Evolutionary conservation across 2,113 vertebrate species (phyloP).

Genomic region (Rhombomys opimus): DNA sequence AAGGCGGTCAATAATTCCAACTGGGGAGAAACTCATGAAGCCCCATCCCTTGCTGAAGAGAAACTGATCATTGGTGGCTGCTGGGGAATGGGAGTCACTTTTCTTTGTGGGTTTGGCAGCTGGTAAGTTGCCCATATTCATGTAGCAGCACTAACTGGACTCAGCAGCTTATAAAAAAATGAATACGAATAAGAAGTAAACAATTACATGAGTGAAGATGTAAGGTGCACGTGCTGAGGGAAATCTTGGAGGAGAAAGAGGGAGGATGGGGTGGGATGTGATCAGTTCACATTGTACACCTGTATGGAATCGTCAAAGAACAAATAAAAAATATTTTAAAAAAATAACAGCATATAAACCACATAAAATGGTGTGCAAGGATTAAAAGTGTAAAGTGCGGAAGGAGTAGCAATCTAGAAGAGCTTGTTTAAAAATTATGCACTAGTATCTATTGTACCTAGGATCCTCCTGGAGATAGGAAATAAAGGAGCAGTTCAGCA

Average conservation of each 20-base stretch:
- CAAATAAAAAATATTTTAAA: neutral
- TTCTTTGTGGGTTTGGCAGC: neutral
- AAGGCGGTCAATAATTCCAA: neutral
- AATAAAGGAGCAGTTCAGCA: neutral
- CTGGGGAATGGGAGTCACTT: neutral
- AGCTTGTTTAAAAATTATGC: neutral
- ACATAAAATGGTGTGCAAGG: neutral
- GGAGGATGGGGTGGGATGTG: neutral
- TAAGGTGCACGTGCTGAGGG: neutral
- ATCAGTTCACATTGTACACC: neutral
- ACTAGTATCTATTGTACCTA: neutral
- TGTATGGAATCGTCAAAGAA: neutral
- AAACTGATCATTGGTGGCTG: neutral
- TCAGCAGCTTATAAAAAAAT: neutral
- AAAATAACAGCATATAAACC: neutral
- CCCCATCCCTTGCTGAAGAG: neutral
- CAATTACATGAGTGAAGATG: neutral
- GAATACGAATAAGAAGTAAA: neutral
- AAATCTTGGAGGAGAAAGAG: neutral
- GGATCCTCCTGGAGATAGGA: neutral
- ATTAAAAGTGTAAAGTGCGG: neutral
- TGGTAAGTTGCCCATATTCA: neutral
- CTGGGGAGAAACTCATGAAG: neutral
- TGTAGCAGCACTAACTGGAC: neutral
- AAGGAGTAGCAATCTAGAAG: neutral